A percentile compares a stretch with the other conserved stretches of the same genome.
phyloP scores from a whole-genome alignment of 2,888 invertebrate species.

The Dicyrtoma fusca region DNA sequence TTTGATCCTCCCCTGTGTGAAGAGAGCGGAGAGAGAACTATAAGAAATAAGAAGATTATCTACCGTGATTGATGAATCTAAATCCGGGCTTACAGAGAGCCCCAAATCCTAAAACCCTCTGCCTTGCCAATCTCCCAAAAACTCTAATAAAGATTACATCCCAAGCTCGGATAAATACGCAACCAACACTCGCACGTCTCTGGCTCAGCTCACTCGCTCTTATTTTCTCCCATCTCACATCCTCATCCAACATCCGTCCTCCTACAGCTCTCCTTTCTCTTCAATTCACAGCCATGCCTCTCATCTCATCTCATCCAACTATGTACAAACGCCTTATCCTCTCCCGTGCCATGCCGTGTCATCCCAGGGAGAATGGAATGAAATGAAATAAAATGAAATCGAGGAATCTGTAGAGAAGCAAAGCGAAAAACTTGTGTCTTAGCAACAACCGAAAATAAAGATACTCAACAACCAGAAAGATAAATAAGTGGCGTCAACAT shows the following conservation, averaged over 20 bases:
- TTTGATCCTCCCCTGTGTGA: slow-evolving; percentile 42
- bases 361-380: no score
- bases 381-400: no score
- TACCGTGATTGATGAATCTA: slow-evolving; percentile 58
- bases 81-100: slow-evolving; percentile 57
- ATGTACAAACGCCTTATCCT: no score
- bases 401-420: no score
- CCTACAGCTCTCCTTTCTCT: slow-evolving; percentile 3
- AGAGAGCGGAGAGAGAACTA: slow-evolving; percentile 44
- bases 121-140: slow-evolving; percentile 56
- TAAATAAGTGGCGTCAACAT: no score
- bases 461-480: no score
- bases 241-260: not conserved
- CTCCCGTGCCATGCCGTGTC: no score
- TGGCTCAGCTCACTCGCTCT: no score
- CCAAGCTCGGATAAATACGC: slow-evolving; percentile 42
- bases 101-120: slow-evolving; percentile 46
- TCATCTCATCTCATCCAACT: not conserved
- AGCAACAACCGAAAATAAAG: no score
- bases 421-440: no score
- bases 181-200: slow-evolving; percentile 21
- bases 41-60: slow-evolving; percentile 58
- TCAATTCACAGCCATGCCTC: not conserved
- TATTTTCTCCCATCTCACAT: not conserved
- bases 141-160: slow-evolving; percentile 57